Evolutionary conservation across 2,797 vertebrate genomes (phyloP).

Genomic region (Rachycentron canadum): DNA sequence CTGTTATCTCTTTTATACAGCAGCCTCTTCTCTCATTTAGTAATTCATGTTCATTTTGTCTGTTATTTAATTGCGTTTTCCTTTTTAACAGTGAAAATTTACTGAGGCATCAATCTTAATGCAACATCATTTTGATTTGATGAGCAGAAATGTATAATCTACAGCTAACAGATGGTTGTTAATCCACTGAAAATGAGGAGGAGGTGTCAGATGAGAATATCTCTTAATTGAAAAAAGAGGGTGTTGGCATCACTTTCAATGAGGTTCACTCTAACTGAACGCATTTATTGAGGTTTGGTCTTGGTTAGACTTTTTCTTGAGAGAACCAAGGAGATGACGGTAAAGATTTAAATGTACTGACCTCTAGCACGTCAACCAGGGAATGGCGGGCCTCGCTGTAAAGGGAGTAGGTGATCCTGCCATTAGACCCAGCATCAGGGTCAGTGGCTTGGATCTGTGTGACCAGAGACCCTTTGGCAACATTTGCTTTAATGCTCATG

Average conservation of each 20-base stretch:
- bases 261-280: conserved; percentile 23
- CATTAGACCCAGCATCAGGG: conserved; percentile 92
- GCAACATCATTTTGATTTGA: conserved; percentile 35
- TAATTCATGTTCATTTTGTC: not conserved
- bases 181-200: conserved; percentile 44
- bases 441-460: conserved; percentile 96
- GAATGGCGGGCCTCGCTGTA: conserved; percentile 90
- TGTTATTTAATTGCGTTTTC: conserved; percentile 16
- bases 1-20: not conserved
- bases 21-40: not conserved
- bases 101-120: conserved; percentile 35
- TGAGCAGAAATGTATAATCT: conserved; percentile 44
- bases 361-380: conserved; percentile 92
- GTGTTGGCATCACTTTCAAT: conserved; percentile 2
- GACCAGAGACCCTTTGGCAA: conserved; percentile 92
- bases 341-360: conserved; percentile 61
- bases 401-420: conserved; percentile 94
- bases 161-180: conserved; percentile 54
- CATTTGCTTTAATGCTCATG: conserved; percentile 93
- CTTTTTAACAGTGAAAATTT: not conserved
- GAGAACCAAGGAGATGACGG: not conserved
- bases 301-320: not conserved
- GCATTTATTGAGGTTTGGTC: conserved; percentile 5
- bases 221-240: conserved; percentile 36
- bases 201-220: conserved; percentile 20